phyloP scores from a whole-genome alignment of 2,113 vertebrate species.

The Dunckerocampus dactyliophorus region DNA sequence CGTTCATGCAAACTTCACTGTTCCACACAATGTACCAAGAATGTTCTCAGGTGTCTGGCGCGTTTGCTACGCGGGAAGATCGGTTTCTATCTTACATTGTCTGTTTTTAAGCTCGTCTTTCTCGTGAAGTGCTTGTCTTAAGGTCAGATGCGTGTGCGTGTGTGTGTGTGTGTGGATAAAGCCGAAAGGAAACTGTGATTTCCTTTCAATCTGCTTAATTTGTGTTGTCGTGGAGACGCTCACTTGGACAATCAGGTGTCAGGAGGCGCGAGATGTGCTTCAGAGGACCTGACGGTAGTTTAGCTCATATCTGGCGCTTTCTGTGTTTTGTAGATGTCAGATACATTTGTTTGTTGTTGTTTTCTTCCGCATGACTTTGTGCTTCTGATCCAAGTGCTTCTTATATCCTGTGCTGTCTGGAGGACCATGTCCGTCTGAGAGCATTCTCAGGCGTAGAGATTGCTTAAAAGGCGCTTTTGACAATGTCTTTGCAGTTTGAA shows the following conservation, averaged over 20 bases:
- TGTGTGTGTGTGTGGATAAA: neutral
- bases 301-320: slow-evolving; percentile 25
- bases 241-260: slow-evolving; percentile 50
- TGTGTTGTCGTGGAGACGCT: slow-evolving; percentile 17
- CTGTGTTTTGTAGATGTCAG: slow-evolving; percentile 31
- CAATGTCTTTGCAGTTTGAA: slow-evolving; percentile 33
- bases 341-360: slow-evolving; percentile 36
- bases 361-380: slow-evolving; percentile 48
- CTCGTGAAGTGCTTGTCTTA: neutral
- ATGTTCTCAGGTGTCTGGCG: neutral
- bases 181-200: neutral
- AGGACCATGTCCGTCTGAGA: slow-evolving; percentile 22
- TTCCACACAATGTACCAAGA: neutral
- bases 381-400: slow-evolving; percentile 64
- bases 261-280: slow-evolving; percentile 21
- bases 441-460: slow-evolving; percentile 9
- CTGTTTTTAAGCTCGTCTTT: neutral
- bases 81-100: neutral
- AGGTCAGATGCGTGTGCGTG: neutral
- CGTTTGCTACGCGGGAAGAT: neutral
- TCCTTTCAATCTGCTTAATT: slow-evolving; percentile 14
- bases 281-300: slow-evolving; percentile 18
- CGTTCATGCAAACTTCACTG: no score
- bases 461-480: slow-evolving; percentile 17
- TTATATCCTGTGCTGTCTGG: slow-evolving; percentile 33